Percentiles rank a stretch among this genome's conserved stretches.
Evolutionary conservation across 2,888 invertebrate species (phyloP).

Genomic region (Pycnomerus fuliginosus): DNA sequence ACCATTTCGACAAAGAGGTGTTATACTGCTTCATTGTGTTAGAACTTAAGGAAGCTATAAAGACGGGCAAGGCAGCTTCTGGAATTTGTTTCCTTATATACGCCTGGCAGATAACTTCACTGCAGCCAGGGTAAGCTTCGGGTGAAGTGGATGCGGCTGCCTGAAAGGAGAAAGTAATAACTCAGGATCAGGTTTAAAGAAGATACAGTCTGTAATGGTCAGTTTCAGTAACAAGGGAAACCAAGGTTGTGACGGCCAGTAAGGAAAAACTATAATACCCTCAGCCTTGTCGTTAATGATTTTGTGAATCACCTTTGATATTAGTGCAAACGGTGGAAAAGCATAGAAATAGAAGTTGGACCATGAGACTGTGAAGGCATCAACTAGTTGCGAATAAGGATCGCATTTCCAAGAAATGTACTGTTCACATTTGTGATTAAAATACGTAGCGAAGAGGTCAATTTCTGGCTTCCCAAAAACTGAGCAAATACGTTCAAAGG

Average conservation of each 20-base stretch:
- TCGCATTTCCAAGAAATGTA: constrained; percentile 34
- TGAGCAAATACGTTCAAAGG: not conserved
- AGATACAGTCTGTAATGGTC: constrained; percentile 15
- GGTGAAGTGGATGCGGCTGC: constrained; percentile 26
- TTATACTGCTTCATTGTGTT: constrained; percentile 31
- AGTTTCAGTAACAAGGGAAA: constrained; percentile 32
- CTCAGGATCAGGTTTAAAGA: constrained; percentile 28
- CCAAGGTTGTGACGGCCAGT: constrained; percentile 38
- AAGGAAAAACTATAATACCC: constrained; percentile 38
- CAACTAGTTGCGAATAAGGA: constrained; percentile 27
- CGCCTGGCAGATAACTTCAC: constrained; percentile 31
- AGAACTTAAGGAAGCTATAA: constrained; percentile 24
- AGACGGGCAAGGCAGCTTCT: constrained; percentile 16
- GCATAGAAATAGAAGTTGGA: constrained; percentile 32
- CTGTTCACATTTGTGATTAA: constrained; percentile 33
- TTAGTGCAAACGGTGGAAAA: constrained; percentile 13
- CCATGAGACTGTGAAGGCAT: constrained; percentile 34
- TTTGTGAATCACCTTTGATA: constrained; percentile 31
- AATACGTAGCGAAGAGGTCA: constrained; percentile 33
- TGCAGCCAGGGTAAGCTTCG: constrained; percentile 34
- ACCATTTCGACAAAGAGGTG: constrained; percentile 17
- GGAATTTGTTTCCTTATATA: constrained; percentile 21
- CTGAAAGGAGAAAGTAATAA: constrained; percentile 35
- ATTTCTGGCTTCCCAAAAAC: constrained; percentile 28
- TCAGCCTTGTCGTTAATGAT: constrained; percentile 35